phyloP scores from a whole-genome alignment of 2,888 invertebrate genomes.

The Coronaproctus castanopsis region DNA sequence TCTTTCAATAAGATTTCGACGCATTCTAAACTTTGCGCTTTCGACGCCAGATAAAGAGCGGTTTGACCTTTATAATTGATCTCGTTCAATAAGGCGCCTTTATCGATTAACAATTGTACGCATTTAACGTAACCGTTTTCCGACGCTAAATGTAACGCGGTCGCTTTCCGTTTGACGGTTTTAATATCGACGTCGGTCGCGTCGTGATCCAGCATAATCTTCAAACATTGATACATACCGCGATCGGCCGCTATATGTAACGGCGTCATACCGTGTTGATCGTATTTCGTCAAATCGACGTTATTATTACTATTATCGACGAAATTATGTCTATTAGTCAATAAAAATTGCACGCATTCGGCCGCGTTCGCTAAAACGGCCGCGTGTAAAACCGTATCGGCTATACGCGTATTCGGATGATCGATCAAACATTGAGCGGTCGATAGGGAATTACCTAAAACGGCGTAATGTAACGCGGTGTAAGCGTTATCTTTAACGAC shows the following conservation, averaged over 20 bases:
- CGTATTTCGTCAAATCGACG: constrained; percentile 51
- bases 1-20: constrained; percentile 56
- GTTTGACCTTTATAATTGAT: constrained; percentile 63
- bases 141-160: constrained; percentile 65
- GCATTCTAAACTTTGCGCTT: constrained; percentile 58
- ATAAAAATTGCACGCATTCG: constrained; percentile 57
- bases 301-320: too few relatives aligned
- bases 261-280: constrained; percentile 45
- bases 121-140: constrained; percentile 71
- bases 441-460: constrained; percentile 65
- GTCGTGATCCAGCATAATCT: constrained; percentile 48
- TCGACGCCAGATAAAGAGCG: constrained; percentile 63
- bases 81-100: constrained; percentile 52
- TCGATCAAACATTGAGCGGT: constrained; percentile 53
- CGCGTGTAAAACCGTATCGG: constrained; percentile 61
- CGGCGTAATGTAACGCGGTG: constrained; percentile 72
- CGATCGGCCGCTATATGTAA: constrained; percentile 63
- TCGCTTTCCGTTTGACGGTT: constrained; percentile 53
- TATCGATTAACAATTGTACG: constrained; percentile 47
- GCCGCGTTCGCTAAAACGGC: constrained; percentile 65
- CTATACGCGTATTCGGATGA: constrained; percentile 40
- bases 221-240: constrained; percentile 39
- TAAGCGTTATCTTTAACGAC: constrained; percentile 42
- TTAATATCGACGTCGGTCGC: constrained; percentile 47
- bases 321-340: constrained; percentile 26